These are phyloP conservation scores for Beris morrisii DNA, from an alignment of 2,888 invertebrate genomes.

Conservation along the genomic window DNA sequence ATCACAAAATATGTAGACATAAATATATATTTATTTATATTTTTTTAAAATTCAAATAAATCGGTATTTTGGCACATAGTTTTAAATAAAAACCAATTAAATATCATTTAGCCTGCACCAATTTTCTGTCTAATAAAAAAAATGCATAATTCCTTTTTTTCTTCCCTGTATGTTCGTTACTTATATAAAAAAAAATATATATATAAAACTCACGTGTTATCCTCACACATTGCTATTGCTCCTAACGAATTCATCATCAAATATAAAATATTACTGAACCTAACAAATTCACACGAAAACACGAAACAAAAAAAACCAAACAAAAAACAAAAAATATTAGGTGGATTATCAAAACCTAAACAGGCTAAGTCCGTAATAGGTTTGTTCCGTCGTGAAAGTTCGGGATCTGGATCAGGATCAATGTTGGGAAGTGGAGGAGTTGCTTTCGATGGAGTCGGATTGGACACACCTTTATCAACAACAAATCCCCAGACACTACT, in stretches of 20 bases:
- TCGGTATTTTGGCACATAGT: conserved; percentile 8
- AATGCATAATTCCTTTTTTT: conserved; percentile 27
- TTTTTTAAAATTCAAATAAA: neutral
- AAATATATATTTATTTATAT: no score
- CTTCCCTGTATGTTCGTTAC: conserved; percentile 31
- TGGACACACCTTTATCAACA: conserved; percentile 54
- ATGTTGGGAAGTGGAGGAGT: conserved; percentile 53
- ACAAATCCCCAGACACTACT: conserved; percentile 55
- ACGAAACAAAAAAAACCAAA: conserved; percentile 7
- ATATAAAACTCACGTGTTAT: conserved; percentile 22
- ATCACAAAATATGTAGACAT: neutral
- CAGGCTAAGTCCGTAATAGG: conserved; percentile 85
- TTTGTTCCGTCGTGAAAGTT: conserved; percentile 82
- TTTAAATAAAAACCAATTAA: neutral
- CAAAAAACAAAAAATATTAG: conserved; percentile 55
- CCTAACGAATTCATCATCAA: conserved; percentile 27
- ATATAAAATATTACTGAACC: conserved; percentile 10
- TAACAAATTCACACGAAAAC: conserved; percentile 28
- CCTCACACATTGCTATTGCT: conserved; percentile 28
- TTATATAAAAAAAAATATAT: conserved; percentile 17
- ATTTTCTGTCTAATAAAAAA: conserved; percentile 10
- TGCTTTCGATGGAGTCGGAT: conserved; percentile 54
- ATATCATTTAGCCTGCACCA: conserved; percentile 4
- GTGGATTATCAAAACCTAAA: conserved; percentile 85
- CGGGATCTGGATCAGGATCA: conserved; percentile 66